Base-by-base conservation (phyloP, 2,797 vertebrate species). In the Pygocentrus nattereri region DNA sequence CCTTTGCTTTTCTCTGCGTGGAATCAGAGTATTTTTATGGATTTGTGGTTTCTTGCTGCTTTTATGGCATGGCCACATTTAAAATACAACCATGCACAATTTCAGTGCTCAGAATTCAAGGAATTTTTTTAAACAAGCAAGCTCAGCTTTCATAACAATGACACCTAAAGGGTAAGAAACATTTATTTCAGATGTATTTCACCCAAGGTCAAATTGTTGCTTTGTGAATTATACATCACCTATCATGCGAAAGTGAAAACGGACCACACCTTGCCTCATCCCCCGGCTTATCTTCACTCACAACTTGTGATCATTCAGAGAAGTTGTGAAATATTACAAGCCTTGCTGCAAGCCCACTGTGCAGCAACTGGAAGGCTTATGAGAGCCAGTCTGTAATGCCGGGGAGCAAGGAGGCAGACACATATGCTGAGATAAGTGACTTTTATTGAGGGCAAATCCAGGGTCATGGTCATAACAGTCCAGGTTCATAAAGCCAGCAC, bases 201-300 rank as follows among this genome's bases (percentile, higher is more conserved):
- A 54, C 47, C 69, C 80, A 82, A 52, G 68, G 58, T 65, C 72
- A 75, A 23, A 79, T 74, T 67, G 62, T 49, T 75, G 50, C 67
- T 54, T 71, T 38, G 27, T 82, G 58, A 77, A 76, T 82, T 76
- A 77, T 44, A 82, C 67, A 77, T 82, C 4, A 18, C 19, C 18
- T 62, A 25, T 76, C 56, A 65, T 38, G 47, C 18, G 49, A 62
- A 59, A 62, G 47, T 54, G 74, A 76, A 72, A 82, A 72, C 30
- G 31, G 72, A 80, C 76, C 18, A 74, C 69, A 21, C 72, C n/a
- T 59, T 50, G 41, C 65, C 54, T 62, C 61, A 70, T 61, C 65
- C 38, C 49, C 19, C 10, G 47, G 54, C 58, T 41, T 38, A 81
- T 69, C 73, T 58, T 31, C 56, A 52, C 31, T 62, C 25, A 15